Evolutionary conservation across 1,140 invertebrate genomes (phyloP).

Genomic region (Neodiprion lecontei): DNA sequence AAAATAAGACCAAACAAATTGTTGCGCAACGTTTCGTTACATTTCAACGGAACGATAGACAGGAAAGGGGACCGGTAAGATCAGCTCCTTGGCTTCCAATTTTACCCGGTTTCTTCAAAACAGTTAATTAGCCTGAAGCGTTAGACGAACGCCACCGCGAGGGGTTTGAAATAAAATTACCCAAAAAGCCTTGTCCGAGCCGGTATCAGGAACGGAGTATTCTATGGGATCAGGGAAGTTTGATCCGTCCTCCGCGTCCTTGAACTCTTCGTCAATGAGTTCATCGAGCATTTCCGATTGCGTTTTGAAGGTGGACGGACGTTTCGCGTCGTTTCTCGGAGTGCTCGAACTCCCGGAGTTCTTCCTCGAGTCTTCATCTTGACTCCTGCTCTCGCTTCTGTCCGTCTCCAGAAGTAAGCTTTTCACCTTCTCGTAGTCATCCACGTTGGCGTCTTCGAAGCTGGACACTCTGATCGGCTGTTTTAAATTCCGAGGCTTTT

Average conservation of each 20-base stretch:
- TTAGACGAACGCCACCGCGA: no score
- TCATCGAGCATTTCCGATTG: constrained; percentile 39
- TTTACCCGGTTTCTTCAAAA: no score
- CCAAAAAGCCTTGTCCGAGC: constrained; percentile 54
- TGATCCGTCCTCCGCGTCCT: constrained; percentile 51
- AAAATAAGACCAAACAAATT: no score
- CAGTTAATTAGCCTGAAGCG: no score
- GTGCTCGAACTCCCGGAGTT: constrained; percentile 16
- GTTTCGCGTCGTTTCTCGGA: background rate
- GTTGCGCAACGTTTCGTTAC: no score
- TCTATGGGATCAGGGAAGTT: constrained; percentile 38
- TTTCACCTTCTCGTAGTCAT: constrained; percentile 41
- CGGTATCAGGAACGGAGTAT: constrained; percentile 47
- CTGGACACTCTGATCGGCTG: constrained; percentile 42
- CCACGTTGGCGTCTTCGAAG: constrained; percentile 43
- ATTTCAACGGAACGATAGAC: no score
- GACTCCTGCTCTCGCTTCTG: constrained; percentile 11
- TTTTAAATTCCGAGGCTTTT: constrained; percentile 8
- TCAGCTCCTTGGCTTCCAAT: no score
- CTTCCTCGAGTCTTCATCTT: constrained; percentile 24
- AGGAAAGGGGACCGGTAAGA: no score
- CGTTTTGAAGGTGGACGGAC: constrained; percentile 7
- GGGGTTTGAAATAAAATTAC: constrained; percentile 40
- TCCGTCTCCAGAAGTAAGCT: constrained; percentile 27
- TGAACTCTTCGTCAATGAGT: constrained; percentile 46